Evolutionary conservation across 2,113 vertebrate genomes (phyloP).

Genomic region (Sinosuthora webbiana): DNA sequence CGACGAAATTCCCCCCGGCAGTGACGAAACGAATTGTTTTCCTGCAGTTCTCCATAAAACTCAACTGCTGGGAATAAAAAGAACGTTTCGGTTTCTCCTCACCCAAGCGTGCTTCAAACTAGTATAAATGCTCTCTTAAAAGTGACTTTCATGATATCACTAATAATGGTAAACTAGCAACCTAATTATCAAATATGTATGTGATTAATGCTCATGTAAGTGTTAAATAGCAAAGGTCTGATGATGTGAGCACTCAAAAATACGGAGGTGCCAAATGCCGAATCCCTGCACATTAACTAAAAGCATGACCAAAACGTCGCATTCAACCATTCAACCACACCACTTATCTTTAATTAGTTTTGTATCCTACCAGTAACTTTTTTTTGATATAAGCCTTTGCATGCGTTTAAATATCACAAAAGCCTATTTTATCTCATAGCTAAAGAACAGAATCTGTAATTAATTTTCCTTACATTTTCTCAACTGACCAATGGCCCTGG

Average conservation of each 20-base stretch:
- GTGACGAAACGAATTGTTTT: background rate
- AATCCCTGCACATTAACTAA: background rate
- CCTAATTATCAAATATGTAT: background rate
- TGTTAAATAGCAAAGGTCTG: background rate
- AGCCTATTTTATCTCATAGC: background rate
- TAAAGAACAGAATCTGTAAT: background rate
- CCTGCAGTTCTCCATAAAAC: background rate
- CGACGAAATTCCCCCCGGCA: background rate
- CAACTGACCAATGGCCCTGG: background rate
- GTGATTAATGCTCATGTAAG: background rate
- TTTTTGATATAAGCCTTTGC: background rate
- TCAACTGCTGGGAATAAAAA: background rate
- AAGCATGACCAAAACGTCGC: background rate
- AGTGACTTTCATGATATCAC: background rate
- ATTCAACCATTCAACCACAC: background rate
- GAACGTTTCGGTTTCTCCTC: background rate
- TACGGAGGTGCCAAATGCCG: background rate
- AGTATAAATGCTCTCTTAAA: background rate
- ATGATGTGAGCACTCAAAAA: background rate
- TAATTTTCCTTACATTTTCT: background rate
- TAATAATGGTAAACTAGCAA: background rate
- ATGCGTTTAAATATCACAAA: background rate
- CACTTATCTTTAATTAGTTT: background rate
- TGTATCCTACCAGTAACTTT: background rate
- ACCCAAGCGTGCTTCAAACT: background rate